Evolutionary conservation across 2,888 invertebrate genomes (phyloP).

Genomic region (Galerucella pusilla): DNA sequence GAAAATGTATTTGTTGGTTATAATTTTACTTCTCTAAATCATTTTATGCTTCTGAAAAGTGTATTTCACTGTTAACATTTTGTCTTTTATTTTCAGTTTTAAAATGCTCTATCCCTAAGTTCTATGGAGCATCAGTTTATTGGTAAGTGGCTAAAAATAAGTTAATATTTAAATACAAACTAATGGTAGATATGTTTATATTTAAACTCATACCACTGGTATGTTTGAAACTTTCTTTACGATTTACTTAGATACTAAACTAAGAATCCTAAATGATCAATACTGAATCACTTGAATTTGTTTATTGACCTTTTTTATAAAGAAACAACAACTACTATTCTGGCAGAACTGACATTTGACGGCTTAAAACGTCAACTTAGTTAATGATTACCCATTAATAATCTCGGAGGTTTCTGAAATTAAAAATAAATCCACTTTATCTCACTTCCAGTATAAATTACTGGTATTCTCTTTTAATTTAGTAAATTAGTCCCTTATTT

Average conservation of each 20-base stretch:
- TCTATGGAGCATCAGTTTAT: slow-evolving; percentile 45
- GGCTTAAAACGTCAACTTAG: too few relatives aligned
- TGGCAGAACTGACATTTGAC: too few relatives aligned
- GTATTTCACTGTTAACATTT: neutral
- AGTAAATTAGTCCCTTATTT: slow-evolving; percentile 7
- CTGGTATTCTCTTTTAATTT: slow-evolving; percentile 2
- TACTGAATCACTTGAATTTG: neutral
- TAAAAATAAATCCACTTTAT: neutral
- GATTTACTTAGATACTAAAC: neutral
- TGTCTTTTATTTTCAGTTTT: slow-evolving; percentile 37
- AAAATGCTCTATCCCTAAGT: slow-evolving; percentile 43
- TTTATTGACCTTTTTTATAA: neutral
- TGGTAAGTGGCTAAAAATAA: slow-evolving; percentile 33
- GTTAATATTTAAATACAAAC: slow-evolving; percentile 13
- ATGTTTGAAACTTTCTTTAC: neutral
- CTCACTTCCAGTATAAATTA: slow-evolving; percentile 1
- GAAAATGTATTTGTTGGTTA: too few relatives aligned
- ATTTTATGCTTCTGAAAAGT: neutral
- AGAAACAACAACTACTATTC: too few relatives aligned
- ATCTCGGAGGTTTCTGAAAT: neutral
- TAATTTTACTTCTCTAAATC: too few relatives aligned
- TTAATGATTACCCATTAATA: neutral
- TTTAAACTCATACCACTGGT: neutral
- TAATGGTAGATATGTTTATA: neutral
- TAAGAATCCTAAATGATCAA: neutral